Evolutionary conservation across 2,113 vertebrate species (phyloP), one percentile per base, ranked within the genome.

Genomic region (Gorsachius goisagi): DNA sequence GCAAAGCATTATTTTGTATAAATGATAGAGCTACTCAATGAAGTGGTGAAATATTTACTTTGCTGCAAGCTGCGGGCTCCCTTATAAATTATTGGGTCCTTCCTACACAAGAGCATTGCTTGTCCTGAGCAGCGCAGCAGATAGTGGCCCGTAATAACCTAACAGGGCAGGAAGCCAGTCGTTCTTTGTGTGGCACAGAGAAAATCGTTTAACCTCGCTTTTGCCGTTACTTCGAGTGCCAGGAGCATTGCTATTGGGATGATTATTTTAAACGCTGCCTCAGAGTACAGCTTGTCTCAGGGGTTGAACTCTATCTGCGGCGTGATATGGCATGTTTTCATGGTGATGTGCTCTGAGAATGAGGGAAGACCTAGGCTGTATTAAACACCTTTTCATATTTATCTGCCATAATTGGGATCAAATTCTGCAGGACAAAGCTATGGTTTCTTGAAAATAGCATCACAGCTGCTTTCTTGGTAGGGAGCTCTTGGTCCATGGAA

Each of bases 351-450:
- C 45, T 35, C 45, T 12, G 62, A 47, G 58, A 74, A 58, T 4
- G 50, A 6, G 9, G 27, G 16, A 37, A 11, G 20, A 21, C 15
- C 15, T 63, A 0, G 0, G 41, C 53, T 62, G 1, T 30, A 9
- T 52, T 77, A 19, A 76, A 62, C 26, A 59, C 18, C 28, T 91
- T 85, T 49, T 37, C 37, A 64, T 30, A 13, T 37, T 10, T 15
- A 24, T 7, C 4, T 39, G 45, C 17, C 9, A 3, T 41, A 21
- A 24, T 7, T 68, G 55, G 15, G 23, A 41, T 55, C 26, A 19
- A 1, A 47, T 60, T 44, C n/a, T 71, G 47, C 20, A 47, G 44
- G 28, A 55, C 30, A 15, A 75, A 47, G 47, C 60, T 77, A 39
- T 21, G n/a, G 6, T 68, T 68, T 72, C 32, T 35, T 71, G 59